Conservation (phyloP, 1,140 invertebrate genomes). For the Drosophila equinoxialis region DNA sequence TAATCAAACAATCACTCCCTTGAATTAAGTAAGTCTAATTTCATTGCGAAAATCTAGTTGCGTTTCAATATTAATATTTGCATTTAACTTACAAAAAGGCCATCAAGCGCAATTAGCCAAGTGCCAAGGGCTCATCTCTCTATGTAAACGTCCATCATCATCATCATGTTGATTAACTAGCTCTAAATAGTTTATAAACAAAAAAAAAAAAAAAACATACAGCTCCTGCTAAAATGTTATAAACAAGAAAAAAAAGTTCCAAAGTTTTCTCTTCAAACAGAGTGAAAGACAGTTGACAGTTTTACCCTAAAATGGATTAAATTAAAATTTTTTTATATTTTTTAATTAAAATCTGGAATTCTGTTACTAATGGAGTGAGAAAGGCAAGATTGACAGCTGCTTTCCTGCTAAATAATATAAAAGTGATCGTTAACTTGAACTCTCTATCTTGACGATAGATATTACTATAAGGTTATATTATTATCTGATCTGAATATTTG, state of each 20-base stretch:
- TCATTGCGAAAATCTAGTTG: not conserved
- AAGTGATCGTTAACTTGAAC: no score
- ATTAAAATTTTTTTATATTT: no score
- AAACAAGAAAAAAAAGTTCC: not conserved
- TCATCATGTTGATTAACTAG: not conserved
- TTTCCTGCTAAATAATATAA: no score
- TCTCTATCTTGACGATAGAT: no score
- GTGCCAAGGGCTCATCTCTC: not conserved
- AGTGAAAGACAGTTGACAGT: not conserved
- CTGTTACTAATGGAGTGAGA: no score
- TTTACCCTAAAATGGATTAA: not conserved
- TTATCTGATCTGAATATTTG: no score
- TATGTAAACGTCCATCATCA: not conserved
- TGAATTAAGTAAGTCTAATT: not conserved
- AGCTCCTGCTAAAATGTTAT: not conserved
- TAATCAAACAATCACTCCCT: slow-evolving; percentile 45
- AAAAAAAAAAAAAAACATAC: not conserved
- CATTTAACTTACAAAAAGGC: not conserved
- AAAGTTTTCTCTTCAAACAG: not conserved
- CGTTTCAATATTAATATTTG: slow-evolving; percentile 15
- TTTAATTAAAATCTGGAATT: no score
- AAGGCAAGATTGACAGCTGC: no score
- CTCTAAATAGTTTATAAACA: slow-evolving; percentile 1
- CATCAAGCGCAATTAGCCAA: slow-evolving; percentile 15
- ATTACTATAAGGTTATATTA: no score